Evolutionary conservation across 37 sponge, comb jelly and placozoan species (phyloP).

Genomic region (Halichondria panicea): DNA sequence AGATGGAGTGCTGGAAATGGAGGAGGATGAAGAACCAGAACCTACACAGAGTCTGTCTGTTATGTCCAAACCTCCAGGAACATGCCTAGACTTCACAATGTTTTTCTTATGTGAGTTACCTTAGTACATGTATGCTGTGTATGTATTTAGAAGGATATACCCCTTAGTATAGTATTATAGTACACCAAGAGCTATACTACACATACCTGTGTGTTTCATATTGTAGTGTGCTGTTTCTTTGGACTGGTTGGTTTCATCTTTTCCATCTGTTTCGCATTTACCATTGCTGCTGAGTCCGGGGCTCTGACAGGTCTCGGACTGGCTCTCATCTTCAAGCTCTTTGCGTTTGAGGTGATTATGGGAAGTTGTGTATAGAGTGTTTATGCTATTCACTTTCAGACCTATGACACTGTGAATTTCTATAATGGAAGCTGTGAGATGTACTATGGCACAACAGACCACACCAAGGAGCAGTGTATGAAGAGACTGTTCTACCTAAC

Average conservation of each 20-base stretch:
- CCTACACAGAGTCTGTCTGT: neutral
- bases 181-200: neutral
- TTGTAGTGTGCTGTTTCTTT: constrained; percentile 63
- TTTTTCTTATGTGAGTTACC: constrained; percentile 47
- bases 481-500: constrained; percentile 11
- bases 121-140: neutral
- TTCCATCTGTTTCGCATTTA: constrained; percentile 58
- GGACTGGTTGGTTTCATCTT: constrained; percentile 74
- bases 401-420: too few species aligned
- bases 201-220: neutral
- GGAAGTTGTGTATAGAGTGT: neutral
- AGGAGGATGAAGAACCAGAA: neutral
- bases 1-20: constrained; percentile 49
- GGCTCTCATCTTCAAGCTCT: constrained; percentile 55
- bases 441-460: neutral
- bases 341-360: constrained; percentile 57
- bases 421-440: too few species aligned
- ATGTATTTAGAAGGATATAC: neutral
- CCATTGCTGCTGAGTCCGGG: constrained; percentile 74
- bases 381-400: too few species aligned
- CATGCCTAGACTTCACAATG: constrained; percentile 33
- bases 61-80: constrained; percentile 10
- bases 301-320: constrained; percentile 79
- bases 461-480: constrained; percentile 14
- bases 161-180: neutral